Conservation (phyloP, 2,113 vertebrate genomes). For the Syngnathoides biaculeatus region DNA sequence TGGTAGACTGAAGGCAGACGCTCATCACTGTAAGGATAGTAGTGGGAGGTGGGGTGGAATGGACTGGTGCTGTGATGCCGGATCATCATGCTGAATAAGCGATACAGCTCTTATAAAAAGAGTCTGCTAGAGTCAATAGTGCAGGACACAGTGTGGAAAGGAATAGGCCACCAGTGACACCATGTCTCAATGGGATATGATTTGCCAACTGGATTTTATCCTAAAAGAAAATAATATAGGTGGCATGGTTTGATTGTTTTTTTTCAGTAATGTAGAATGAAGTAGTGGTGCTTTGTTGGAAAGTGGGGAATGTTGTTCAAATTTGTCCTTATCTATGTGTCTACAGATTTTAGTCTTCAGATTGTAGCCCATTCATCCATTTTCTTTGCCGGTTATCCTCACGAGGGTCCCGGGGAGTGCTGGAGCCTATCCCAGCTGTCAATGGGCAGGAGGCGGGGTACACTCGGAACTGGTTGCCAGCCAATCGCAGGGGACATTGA, state of each 20-base stretch:
- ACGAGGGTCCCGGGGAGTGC: too few species aligned
- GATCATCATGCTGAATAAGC: conserved; percentile 6
- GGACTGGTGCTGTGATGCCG: background rate
- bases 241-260: conserved; percentile 1
- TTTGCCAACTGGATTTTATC: conserved; percentile 1
- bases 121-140: background rate
- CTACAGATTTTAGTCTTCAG: too few species aligned
- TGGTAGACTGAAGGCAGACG: conserved; percentile 8
- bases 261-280: background rate
- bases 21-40: conserved; percentile 2
- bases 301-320: background rate
- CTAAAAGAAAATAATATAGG: conserved; percentile 5
- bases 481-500: too few species aligned
- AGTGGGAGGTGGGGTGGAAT: background rate
- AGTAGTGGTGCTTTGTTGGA: too few species aligned
- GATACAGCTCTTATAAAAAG: background rate
- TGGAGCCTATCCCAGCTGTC: too few species aligned
- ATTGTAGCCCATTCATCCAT: too few species aligned
- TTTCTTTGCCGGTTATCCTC: too few species aligned
- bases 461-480: too few species aligned
- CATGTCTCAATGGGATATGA: background rate
- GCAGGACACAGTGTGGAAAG: background rate
- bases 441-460: too few species aligned
- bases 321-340: too few species aligned
- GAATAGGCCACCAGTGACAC: conserved; percentile 1